phyloP scores from a whole-genome alignment of 1,140 invertebrate species.

The Mylabris phalerata region DNA sequence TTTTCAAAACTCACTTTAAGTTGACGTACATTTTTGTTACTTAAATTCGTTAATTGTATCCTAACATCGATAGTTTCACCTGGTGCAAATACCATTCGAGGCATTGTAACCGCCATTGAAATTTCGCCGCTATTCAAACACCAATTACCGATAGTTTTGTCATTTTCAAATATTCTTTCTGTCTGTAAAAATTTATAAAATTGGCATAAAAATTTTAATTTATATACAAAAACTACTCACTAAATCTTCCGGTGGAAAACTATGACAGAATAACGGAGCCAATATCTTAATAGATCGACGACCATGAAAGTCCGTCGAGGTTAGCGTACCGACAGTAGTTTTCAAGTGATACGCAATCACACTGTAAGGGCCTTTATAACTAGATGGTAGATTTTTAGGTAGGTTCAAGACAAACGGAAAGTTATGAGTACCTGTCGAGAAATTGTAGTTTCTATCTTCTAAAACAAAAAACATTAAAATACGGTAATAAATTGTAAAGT shows the following conservation, averaged over 20 bases:
- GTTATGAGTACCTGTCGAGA: constrained; percentile 23
- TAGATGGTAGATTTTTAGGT: constrained; percentile 23
- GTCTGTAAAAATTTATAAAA: constrained; percentile 1
- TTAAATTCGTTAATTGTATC: constrained; percentile 10
- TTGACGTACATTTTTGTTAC: constrained; percentile 11
- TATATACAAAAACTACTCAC: background rate
- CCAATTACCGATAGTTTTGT: constrained; percentile 17
- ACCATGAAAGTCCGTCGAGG: constrained; percentile 28
- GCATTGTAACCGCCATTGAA: constrained; percentile 6
- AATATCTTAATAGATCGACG: constrained; percentile 19
- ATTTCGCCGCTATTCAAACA: constrained; percentile 10
- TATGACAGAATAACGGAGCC: constrained; percentile 25
- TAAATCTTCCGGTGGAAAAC: background rate
- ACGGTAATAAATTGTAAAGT: no score
- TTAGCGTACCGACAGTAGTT: constrained; percentile 26
- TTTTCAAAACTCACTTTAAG: constrained; percentile 2
- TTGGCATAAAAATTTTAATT: background rate
- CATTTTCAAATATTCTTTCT: background rate
- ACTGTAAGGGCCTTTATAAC: constrained; percentile 23
- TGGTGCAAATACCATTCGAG: constrained; percentile 11
- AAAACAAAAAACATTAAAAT: no score
- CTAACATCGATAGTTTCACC: constrained; percentile 10
- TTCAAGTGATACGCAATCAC: constrained; percentile 21
- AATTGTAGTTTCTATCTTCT: constrained; percentile 7
- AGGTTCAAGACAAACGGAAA: constrained; percentile 25